Conservation (phyloP, 2,113 vertebrate species). For the Corapipo altera region DNA sequence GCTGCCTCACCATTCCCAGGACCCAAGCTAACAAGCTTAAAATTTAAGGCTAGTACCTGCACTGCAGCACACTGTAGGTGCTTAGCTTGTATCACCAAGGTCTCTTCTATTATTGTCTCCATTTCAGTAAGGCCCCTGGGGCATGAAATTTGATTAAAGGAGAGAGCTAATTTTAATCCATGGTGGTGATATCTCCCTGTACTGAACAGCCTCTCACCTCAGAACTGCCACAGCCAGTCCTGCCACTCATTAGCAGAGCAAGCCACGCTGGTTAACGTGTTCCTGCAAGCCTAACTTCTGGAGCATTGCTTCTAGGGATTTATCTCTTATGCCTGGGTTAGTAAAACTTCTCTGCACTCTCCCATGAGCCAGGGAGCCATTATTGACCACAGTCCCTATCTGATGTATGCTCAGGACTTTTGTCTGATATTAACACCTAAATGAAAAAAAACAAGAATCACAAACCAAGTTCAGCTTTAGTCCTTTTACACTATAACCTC, state of each 20-base stretch:
- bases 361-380: background rate
- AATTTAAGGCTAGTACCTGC: background rate
- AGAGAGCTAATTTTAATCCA: background rate
- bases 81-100: background rate
- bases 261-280: background rate
- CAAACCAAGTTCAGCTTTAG: background rate
- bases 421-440: background rate
- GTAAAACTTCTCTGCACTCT: background rate
- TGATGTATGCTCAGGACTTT: background rate
- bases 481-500: background rate
- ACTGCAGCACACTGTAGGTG: background rate
- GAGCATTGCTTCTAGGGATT: background rate
- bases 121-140: background rate
- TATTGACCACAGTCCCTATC: fast-evolving
- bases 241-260: background rate
- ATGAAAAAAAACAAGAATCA: background rate
- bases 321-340: background rate
- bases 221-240: background rate
- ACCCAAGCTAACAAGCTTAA: background rate
- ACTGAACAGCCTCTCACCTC: background rate
- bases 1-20: fast-evolving
- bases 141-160: background rate
- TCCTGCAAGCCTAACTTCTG: background rate
- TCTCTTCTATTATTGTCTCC: background rate
- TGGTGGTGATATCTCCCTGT: background rate